phyloP scores from a whole-genome alignment of 1,140 invertebrate genomes.

The Metopolophium dirhodum region DNA sequence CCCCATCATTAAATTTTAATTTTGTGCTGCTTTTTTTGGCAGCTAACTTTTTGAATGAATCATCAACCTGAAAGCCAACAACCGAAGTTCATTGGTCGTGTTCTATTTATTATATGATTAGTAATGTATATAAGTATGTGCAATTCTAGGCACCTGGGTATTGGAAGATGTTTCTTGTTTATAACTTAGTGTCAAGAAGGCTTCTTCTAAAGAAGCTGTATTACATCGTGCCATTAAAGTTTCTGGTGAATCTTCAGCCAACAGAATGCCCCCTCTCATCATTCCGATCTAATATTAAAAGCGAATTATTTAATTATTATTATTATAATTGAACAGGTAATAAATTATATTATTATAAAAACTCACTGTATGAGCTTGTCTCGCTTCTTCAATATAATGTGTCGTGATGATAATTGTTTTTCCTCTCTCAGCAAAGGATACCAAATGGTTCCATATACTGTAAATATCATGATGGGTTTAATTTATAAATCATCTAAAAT shows the following conservation, averaged over 20 bases:
- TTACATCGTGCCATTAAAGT: constrained; percentile 65
- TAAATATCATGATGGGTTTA: background rate
- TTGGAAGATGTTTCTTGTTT: constrained; percentile 59
- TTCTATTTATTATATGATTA: background rate
- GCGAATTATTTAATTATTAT: background rate
- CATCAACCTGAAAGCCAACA: background rate
- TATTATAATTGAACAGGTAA: background rate
- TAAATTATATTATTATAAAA: background rate
- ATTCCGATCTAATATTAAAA: constrained; percentile 66
- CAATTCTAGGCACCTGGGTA: background rate
- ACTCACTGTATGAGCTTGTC: constrained; percentile 68
- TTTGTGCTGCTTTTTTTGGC: background rate
- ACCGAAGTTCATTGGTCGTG: background rate
- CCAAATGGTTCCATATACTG: constrained; percentile 60
- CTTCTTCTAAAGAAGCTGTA: constrained; percentile 68
- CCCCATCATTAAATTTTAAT: constrained; percentile 27
- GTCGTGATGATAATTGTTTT: constrained; percentile 73
- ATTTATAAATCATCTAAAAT: too few species aligned
- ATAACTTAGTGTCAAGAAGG: constrained; percentile 68
- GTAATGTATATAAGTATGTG: background rate
- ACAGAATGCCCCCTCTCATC: constrained; percentile 69
- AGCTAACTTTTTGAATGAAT: background rate
- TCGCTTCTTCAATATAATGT: constrained; percentile 74
- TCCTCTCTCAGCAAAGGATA: constrained; percentile 61
- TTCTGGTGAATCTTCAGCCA: constrained; percentile 69